phyloP scores from a whole-genome alignment of 2,797 vertebrate genomes.

The Gymnocypris eckloni region DNA sequence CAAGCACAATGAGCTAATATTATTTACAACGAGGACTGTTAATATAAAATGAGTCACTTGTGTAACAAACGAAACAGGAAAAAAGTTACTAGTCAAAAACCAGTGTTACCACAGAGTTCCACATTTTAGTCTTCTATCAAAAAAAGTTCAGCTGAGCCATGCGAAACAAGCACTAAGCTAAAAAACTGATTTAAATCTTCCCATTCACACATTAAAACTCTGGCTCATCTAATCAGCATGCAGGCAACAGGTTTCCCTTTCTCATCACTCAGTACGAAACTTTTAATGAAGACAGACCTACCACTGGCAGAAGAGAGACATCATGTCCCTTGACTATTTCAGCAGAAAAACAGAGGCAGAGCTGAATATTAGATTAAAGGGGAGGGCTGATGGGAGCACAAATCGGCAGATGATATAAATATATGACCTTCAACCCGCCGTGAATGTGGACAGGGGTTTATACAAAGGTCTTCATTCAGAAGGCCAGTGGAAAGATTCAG shows the following conservation, averaged over 20 bases:
- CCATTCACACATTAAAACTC: conserved; percentile 19
- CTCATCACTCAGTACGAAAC: conserved; percentile 16
- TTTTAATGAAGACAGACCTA: conserved; percentile 43
- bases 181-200: not conserved
- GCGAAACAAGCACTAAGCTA: not conserved
- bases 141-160: conserved; percentile 3
- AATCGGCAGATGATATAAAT: conserved; percentile 67
- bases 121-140: not conserved
- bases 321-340: conserved; percentile 44
- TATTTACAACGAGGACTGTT: not conserved
- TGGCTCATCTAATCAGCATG: conserved; percentile 31
- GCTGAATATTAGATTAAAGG: conserved; percentile 67
- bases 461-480: conserved; percentile 66
- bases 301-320: conserved; percentile 27
- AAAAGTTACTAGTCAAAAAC: not conserved
- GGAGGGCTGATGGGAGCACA: conserved; percentile 55
- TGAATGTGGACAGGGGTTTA: conserved; percentile 50
- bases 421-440: conserved; percentile 63
- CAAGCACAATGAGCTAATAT: not conserved
- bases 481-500: not conserved
- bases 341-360: conserved; percentile 51
- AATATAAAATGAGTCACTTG: not conserved
- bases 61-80: not conserved
- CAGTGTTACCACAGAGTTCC: not conserved
- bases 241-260: conserved; percentile 29